Percentiles rank a stretch among this genome's conserved stretches.
Conservation (phyloP, 2,113 vertebrate genomes). For the Sinocyclocheilus grahami region DNA sequence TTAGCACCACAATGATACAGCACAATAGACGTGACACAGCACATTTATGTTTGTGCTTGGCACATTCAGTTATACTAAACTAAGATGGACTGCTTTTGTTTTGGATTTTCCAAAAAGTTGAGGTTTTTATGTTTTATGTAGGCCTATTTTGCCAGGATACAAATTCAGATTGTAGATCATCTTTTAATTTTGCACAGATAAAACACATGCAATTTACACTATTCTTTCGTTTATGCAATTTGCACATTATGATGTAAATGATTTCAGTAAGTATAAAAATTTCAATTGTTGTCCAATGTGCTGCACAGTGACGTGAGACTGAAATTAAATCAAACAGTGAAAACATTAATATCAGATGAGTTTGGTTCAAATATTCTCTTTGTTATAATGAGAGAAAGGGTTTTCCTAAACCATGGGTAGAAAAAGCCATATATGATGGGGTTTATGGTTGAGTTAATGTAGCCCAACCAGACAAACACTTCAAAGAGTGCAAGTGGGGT, state of each 20-base stretch:
- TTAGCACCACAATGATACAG: not conserved
- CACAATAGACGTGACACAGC: not conserved
- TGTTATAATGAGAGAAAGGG: constrained; percentile 58
- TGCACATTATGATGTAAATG: not conserved
- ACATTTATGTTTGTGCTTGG: not conserved
- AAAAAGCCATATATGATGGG: constrained; percentile 63
- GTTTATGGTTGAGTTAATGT: constrained; percentile 63
- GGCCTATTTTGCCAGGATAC: not conserved
- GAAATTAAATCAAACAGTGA: not conserved
- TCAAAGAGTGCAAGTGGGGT: constrained; percentile 60
- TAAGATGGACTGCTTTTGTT: not conserved
- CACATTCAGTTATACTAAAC: not conserved
- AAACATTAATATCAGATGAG: constrained; percentile 57
- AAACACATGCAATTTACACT: not conserved
- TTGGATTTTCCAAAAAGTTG: not conserved
- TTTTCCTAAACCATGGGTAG: constrained; percentile 66
- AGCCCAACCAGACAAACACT: constrained; percentile 58
- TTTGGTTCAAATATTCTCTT: constrained; percentile 57
- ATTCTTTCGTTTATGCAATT: not conserved
- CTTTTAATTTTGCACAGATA: not conserved
- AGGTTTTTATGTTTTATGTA: not conserved
- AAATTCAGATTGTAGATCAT: not conserved
- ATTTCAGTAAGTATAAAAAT: not conserved
- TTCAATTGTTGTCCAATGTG: not conserved
- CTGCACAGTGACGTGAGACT: too few relatives aligned